Evolutionary conservation across 2,113 vertebrate species (phyloP).

Genomic region (Nothobranchius kuhntae): DNA sequence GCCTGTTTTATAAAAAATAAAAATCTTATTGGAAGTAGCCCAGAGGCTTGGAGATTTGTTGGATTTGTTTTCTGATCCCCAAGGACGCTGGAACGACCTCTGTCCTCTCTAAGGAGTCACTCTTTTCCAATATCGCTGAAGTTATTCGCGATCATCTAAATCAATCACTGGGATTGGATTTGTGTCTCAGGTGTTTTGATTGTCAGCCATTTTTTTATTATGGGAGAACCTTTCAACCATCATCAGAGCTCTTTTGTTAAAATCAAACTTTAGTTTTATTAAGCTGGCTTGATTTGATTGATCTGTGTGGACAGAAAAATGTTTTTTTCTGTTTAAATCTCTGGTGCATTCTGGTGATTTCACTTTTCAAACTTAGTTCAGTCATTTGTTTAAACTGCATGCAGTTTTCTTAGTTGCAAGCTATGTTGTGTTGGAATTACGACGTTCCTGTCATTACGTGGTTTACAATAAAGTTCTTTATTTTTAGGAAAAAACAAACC

Average conservation of each 20-base stretch:
- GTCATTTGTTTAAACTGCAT: too few relatives aligned
- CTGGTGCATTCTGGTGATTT: background rate
- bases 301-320: too few relatives aligned
- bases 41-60: conserved; percentile 23
- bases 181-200: conserved; percentile 2
- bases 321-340: background rate
- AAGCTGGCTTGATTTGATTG: background rate
- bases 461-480: background rate
- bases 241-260: background rate
- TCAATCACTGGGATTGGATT: background rate
- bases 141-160: conserved; percentile 19
- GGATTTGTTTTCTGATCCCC: conserved; percentile 30
- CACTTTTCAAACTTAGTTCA: too few relatives aligned
- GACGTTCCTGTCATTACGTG: too few relatives aligned
- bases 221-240: background rate
- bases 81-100: conserved; percentile 34
- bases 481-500: background rate
- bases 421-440: too few relatives aligned
- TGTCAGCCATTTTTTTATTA: background rate
- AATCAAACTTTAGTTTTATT: background rate
- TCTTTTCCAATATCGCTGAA: conserved; percentile 13
- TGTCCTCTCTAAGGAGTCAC: conserved; percentile 15
- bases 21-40: conserved; percentile 23
- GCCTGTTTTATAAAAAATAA: conserved; percentile 7
- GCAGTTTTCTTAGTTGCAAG: too few relatives aligned